Conservation (phyloP, 2,113 vertebrate species). For the Progne subis region DNA sequence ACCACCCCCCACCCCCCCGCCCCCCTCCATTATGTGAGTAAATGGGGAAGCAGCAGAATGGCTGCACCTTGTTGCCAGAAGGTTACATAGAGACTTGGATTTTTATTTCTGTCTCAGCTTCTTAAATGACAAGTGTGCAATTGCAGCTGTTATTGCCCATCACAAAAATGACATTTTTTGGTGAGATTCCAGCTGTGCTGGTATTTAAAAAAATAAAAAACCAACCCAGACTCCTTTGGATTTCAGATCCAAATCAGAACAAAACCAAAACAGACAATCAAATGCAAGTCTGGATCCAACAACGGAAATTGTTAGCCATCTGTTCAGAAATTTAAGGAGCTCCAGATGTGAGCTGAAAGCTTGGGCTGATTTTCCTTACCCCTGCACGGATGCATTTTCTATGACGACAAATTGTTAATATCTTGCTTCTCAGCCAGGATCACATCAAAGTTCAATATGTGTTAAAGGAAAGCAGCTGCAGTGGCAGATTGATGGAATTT, state of each 20-base stretch:
- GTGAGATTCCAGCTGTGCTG: not conserved
- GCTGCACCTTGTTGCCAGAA: not conserved
- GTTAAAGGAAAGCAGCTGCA: conserved; percentile 47
- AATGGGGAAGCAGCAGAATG: not conserved
- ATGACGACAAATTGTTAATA: not conserved
- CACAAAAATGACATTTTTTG: not conserved
- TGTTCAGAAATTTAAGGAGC: conserved; percentile 32
- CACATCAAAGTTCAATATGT: not conserved
- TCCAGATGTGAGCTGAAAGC: conserved; percentile 37
- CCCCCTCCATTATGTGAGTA: not conserved
- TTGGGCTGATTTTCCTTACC: conserved; percentile 11
- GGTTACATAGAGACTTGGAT: not conserved
- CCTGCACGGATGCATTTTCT: not conserved
- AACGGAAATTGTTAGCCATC: conserved; percentile 12
- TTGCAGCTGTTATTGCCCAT: not conserved
- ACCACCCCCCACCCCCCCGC: not conserved
- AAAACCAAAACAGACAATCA: not conserved
- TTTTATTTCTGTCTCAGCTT: not conserved
- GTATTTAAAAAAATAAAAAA: not conserved
- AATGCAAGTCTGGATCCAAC: not conserved
- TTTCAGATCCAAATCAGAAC: conserved; percentile 4
- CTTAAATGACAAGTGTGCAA: not conserved
- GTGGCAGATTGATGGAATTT: not conserved
- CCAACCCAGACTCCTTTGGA: not conserved
- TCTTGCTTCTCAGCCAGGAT: conserved; percentile 22